Evolutionary conservation across 2,888 invertebrate genomes (phyloP).

Genomic region (Eupithecia insigniata): DNA sequence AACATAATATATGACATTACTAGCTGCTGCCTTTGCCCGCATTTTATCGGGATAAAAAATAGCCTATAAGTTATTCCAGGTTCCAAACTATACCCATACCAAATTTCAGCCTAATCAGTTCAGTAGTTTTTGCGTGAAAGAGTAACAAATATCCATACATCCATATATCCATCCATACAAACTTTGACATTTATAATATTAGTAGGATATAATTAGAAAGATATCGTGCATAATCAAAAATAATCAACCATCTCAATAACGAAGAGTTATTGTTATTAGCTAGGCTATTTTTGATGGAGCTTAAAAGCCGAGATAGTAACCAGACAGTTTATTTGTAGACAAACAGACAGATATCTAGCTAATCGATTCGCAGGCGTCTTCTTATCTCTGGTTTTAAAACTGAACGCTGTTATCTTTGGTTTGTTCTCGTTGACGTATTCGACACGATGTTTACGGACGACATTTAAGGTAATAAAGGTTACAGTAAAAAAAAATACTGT

Average conservation of each 20-base stretch:
- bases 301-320: constrained; percentile 44
- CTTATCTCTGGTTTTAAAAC: constrained; percentile 70
- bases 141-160: no score
- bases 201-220: not conserved
- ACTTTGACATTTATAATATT: no score
- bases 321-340: constrained; percentile 51
- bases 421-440: constrained; percentile 50
- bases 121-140: no score
- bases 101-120: no score
- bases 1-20: not conserved
- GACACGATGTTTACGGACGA: constrained; percentile 16
- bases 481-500: not conserved
- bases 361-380: constrained; percentile 68
- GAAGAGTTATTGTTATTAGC: constrained; percentile 29
- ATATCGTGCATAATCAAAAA: constrained; percentile 10
- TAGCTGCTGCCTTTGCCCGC: no score
- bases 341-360: constrained; percentile 57
- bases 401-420: constrained; percentile 66
- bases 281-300: constrained; percentile 38
- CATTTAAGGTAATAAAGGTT: not conserved
- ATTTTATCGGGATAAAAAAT: no score
- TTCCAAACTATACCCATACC: no score
- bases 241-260: constrained; percentile 25
- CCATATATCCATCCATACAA: no score
- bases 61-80: no score